Conservation (phyloP, 64 coral and sea anemone species). For the Exaiptasia diaphana region DNA sequence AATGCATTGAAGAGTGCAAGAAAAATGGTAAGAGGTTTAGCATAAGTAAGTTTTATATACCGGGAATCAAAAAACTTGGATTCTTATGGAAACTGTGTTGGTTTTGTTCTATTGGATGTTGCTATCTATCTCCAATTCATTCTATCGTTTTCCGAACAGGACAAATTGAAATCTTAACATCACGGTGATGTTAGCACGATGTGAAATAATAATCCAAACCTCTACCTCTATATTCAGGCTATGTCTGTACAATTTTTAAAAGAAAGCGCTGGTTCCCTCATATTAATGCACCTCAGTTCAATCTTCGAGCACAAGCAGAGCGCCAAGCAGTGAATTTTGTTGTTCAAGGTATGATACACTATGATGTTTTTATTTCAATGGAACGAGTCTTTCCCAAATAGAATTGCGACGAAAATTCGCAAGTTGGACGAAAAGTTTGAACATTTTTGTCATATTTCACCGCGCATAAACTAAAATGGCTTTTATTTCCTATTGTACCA, state of each 20-base stretch:
- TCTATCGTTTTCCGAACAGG: too few species aligned
- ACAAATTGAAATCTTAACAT: too few species aligned
- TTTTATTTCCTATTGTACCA: too few species aligned
- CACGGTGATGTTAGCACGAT: too few species aligned
- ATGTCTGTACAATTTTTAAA: constrained; percentile 60
- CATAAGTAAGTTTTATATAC: too few species aligned
- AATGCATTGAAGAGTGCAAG: constrained; percentile 37
- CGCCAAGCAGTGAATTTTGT: constrained; percentile 81
- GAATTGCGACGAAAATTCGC: too few species aligned
- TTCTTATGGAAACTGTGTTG: too few species aligned
- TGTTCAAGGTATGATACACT: constrained; percentile 53
- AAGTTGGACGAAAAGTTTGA: not conserved
- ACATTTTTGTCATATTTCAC: not conserved
- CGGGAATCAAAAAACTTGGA: too few species aligned
- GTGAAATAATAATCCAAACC: too few species aligned
- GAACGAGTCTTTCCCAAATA: too few species aligned
- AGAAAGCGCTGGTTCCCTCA: constrained; percentile 66
- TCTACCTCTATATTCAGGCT: constrained; percentile 12
- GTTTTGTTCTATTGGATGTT: too few species aligned
- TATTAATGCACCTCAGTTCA: constrained; percentile 73
- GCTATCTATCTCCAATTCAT: too few species aligned
- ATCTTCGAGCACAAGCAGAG: constrained; percentile 64
- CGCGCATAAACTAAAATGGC: not conserved
- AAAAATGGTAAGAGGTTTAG: not conserved
- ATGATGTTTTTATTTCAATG: not conserved